Evolutionary conservation across 2,797 vertebrate genomes (phyloP).

Genomic region (Kryptolebias ocellatus): DNA sequence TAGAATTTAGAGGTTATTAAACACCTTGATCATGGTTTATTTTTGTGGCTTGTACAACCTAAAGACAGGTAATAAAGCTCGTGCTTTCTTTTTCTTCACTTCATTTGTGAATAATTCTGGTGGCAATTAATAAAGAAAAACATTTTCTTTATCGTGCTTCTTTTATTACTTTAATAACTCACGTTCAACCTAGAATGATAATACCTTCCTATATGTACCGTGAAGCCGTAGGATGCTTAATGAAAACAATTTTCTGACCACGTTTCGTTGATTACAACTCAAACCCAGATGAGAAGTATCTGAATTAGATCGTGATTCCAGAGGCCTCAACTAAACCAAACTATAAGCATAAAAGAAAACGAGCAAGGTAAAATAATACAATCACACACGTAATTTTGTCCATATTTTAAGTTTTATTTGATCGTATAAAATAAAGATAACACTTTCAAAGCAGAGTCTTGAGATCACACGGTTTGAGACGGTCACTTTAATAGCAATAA

Average conservation of each 20-base stretch:
- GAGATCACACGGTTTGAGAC: slow-evolving; percentile 44
- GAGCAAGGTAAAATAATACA: neutral
- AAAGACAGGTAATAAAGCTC: neutral
- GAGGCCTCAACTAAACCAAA: neutral
- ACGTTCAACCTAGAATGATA: too few relatives aligned
- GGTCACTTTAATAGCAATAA: slow-evolving; percentile 76
- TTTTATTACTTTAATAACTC: neutral
- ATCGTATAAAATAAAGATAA: slow-evolving; percentile 9
- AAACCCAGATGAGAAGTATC: too few relatives aligned
- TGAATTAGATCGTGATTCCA: neutral
- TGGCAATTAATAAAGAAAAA: too few relatives aligned
- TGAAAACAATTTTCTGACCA: too few relatives aligned
- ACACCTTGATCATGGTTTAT: neutral
- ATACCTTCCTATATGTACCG: too few relatives aligned
- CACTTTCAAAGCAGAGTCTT: slow-evolving; percentile 32
- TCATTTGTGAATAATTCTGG: neutral
- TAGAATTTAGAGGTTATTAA: neutral
- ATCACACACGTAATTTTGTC: neutral
- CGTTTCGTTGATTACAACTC: too few relatives aligned
- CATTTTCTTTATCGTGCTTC: neutral
- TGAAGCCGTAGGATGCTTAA: too few relatives aligned
- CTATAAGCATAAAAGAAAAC: neutral
- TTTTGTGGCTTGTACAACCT: neutral
- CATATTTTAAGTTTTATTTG: neutral
- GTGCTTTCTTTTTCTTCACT: neutral